Conservation (phyloP, 2,888 invertebrate species). For the Himalopsyche japonica region DNA sequence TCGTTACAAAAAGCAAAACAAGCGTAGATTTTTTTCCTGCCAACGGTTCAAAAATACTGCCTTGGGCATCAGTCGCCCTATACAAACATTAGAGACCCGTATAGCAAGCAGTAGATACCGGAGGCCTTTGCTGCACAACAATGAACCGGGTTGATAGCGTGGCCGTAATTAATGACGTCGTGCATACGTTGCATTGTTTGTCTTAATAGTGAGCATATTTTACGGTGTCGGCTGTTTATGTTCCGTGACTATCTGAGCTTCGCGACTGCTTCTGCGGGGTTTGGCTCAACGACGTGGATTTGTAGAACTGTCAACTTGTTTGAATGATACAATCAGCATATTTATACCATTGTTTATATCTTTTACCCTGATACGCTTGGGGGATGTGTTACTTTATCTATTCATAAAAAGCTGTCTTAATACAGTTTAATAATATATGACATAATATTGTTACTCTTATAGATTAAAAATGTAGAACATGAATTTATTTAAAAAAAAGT, state of each 20-base stretch:
- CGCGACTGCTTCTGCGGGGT: not conserved
- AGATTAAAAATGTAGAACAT: no score
- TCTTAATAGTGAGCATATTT: not conserved
- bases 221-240: not conserved
- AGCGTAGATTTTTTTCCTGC: not conserved
- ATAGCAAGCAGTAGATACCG: not conserved
- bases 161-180: slow-evolving; percentile 22
- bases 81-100: not conserved
- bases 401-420: no score
- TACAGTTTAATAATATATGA: no score
- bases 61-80: not conserved
- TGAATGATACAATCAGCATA: not conserved
- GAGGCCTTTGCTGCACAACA: slow-evolving; percentile 4
- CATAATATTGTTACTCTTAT: no score
- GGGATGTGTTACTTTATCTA: no score
- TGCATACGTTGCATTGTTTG: slow-evolving; percentile 4
- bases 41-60: not conserved
- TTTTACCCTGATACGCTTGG: not conserved
- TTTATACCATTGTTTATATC: not conserved
- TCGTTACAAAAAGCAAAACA: not conserved
- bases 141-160: slow-evolving; percentile 16
- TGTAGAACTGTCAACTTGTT: not conserved
- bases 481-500: no score
- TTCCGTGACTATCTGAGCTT: not conserved
- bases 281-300: not conserved